These are phyloP conservation scores for Lepidurus couesii DNA, from an alignment of 1,140 invertebrate genomes.

Conservation along the genomic window DNA sequence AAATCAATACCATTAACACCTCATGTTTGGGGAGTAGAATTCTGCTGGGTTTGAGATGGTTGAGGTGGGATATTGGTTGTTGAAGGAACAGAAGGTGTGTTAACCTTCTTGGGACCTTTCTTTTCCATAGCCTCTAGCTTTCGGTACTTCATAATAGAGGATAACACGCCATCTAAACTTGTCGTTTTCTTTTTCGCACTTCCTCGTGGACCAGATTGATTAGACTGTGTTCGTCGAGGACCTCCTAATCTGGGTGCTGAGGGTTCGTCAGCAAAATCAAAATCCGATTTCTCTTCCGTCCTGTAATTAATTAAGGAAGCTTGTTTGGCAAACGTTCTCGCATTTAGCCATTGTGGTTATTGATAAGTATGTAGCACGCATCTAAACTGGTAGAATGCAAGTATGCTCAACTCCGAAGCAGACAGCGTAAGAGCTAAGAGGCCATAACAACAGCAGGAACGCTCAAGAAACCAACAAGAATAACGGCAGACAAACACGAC, in stretches of 20 bases:
- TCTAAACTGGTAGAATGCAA: too few species aligned
- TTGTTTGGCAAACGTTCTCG: background rate
- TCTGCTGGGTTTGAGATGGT: background rate
- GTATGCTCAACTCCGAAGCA: too few species aligned
- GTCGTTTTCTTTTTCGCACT: slow-evolving; percentile 70
- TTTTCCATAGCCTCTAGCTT: slow-evolving; percentile 54
- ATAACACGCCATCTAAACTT: slow-evolving; percentile 64
- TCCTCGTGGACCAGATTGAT: slow-evolving; percentile 50
- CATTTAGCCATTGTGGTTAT: too few species aligned
- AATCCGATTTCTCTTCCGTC: slow-evolving; percentile 54
- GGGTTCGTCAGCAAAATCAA: slow-evolving; percentile 69
- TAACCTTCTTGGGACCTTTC: background rate
- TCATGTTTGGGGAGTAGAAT: too few species aligned
- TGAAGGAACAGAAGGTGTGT: background rate
- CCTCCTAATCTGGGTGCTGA: slow-evolving; percentile 56
- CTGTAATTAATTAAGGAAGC: slow-evolving; percentile 24
- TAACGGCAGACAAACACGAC: too few species aligned
- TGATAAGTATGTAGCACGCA: too few species aligned
- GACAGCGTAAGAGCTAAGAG: too few species aligned
- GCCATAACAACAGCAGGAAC: too few species aligned
- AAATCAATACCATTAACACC: too few species aligned
- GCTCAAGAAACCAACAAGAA: too few species aligned
- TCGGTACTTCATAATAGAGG: slow-evolving; percentile 64
- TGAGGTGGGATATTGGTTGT: background rate
- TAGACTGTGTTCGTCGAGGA: slow-evolving; percentile 52